These are phyloP conservation scores for Papilio polytes DNA, from an alignment of 1,140 invertebrate genomes.

Conservation along the genomic window DNA sequence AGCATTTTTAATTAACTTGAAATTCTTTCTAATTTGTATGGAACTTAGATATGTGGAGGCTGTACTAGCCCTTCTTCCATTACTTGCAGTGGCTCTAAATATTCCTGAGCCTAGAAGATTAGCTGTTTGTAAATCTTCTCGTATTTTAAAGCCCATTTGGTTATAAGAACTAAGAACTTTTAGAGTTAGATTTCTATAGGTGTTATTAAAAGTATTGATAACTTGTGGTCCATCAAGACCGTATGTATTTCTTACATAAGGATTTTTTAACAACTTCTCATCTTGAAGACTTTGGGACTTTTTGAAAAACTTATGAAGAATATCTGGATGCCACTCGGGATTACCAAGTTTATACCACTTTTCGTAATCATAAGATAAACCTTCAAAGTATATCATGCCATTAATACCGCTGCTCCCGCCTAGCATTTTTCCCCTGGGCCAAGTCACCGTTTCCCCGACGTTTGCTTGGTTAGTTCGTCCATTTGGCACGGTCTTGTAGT, in stretches of 20 bases:
- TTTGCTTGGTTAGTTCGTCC: neutral
- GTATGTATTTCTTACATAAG: slow-evolving; percentile 49
- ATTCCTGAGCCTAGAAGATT: slow-evolving; percentile 66
- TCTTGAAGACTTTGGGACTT: slow-evolving; percentile 64
- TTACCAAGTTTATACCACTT: slow-evolving; percentile 87
- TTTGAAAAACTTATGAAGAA: slow-evolving; percentile 50
- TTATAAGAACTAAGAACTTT: slow-evolving; percentile 70
- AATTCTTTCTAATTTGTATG: slow-evolving; percentile 85
- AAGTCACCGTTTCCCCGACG: slow-evolving; percentile 51
- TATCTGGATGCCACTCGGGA: slow-evolving; percentile 86
- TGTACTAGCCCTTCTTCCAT: slow-evolving; percentile 85
- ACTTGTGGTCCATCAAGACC: slow-evolving; percentile 56
- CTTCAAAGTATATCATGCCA: slow-evolving; percentile 91
- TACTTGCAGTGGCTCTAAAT: slow-evolving; percentile 58
- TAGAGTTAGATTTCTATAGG: slow-evolving; percentile 48
- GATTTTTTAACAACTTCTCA: slow-evolving; percentile 44
- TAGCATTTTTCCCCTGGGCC: slow-evolving; percentile 87
- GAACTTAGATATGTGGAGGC: slow-evolving; percentile 84
- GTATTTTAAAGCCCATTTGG: slow-evolving; percentile 57
- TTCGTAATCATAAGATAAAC: slow-evolving; percentile 85
- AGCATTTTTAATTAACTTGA: slow-evolving; percentile 86
- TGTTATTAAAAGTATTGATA: slow-evolving; percentile 59
- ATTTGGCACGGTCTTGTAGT: slow-evolving; percentile 78
- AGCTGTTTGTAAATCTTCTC: slow-evolving; percentile 65
- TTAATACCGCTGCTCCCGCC: slow-evolving; percentile 91